These are phyloP conservation scores for Lithosia quadra DNA, from an alignment of 2,888 invertebrate species.

Conservation along the genomic window DNA sequence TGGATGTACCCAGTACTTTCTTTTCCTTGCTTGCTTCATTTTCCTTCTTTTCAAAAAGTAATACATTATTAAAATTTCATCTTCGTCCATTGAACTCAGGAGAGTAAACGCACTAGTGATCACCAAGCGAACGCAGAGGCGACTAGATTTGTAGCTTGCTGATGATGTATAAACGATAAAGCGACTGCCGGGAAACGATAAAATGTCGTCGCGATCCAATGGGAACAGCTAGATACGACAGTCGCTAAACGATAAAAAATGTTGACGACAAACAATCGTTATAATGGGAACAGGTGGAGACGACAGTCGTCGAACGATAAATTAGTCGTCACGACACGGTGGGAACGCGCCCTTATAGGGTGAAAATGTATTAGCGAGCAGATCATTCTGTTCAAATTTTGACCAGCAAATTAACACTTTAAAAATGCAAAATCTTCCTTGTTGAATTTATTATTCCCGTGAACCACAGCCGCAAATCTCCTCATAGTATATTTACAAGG, in stretches of 20 bases:
- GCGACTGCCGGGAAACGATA: slow-evolving; percentile 30
- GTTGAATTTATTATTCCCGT: background rate
- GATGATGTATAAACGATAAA: slow-evolving; percentile 31
- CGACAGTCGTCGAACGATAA: slow-evolving; percentile 1
- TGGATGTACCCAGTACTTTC: slow-evolving; percentile 12
- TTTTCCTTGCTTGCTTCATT: slow-evolving; percentile 22
- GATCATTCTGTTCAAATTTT: background rate
- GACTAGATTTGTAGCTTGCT: slow-evolving; percentile 27
- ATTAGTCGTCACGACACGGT: background rate
- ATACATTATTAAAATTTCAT: slow-evolving; percentile 28
- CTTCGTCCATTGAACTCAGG: slow-evolving; percentile 16
- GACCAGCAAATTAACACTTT: background rate
- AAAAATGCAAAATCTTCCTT: slow-evolving; percentile 1
- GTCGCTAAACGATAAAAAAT: background rate
- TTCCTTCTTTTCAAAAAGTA: slow-evolving; percentile 28
- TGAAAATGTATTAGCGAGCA: background rate
- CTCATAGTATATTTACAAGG: background rate
- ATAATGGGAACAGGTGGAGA: background rate
- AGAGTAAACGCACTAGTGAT: slow-evolving; percentile 26
- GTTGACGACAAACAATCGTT: background rate
- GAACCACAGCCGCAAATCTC: background rate
- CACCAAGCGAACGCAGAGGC: slow-evolving; percentile 26
- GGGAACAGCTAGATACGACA: slow-evolving; percentile 22
- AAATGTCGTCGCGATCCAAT: slow-evolving; percentile 31
- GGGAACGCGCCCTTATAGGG: background rate